Conservation (phyloP, 2,888 invertebrate genomes). For the Ceratothoa steindachneri region DNA sequence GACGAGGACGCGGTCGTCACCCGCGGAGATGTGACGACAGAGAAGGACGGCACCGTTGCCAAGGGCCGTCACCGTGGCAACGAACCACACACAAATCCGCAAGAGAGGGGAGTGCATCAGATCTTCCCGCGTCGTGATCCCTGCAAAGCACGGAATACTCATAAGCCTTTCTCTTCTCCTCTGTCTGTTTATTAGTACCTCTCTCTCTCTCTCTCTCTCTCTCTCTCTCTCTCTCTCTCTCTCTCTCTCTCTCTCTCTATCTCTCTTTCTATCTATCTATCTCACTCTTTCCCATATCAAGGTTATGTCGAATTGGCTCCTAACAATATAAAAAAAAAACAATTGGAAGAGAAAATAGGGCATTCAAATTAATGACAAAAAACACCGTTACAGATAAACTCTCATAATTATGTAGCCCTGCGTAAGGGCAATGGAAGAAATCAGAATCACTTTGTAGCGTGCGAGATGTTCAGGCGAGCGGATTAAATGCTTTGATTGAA, state of each 20-base stretch:
- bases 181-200: too few species aligned
- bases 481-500: too few species aligned
- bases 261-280: not conserved
- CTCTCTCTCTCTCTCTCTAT: not conserved
- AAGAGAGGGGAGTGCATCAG: slow-evolving; percentile 19
- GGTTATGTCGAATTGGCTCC: too few species aligned
- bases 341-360: too few species aligned
- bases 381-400: too few species aligned
- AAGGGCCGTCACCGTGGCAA: slow-evolving; percentile 49
- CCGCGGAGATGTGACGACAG: slow-evolving; percentile 55
- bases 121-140: slow-evolving; percentile 19
- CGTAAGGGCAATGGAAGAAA: too few species aligned
- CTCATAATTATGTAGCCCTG: too few species aligned
- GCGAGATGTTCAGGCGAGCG: too few species aligned
- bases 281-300: not conserved
- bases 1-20: slow-evolving; percentile 63
- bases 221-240: not conserved
- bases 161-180: too few species aligned
- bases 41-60: slow-evolving; percentile 50
- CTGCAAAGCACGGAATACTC: slow-evolving; percentile 3
- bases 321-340: too few species aligned
- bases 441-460: too few species aligned
- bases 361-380: too few species aligned
- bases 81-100: slow-evolving; percentile 49
- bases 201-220: not conserved